Base-by-base conservation (phyloP, 2,113 vertebrate genomes). In the Corydoras maculifer region DNA sequence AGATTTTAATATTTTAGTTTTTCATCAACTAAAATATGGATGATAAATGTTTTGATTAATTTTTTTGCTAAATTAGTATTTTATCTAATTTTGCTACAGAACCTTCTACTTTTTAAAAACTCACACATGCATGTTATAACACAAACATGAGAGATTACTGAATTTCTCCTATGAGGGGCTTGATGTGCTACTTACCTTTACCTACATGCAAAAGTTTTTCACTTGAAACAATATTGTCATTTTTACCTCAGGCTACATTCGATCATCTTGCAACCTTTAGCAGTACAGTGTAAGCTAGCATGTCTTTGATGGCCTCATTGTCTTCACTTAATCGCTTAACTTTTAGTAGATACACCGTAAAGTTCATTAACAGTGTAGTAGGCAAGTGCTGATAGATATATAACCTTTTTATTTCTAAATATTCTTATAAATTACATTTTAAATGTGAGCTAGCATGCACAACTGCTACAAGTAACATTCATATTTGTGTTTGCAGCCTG, bases 261-360 rank as follows among this genome's bases (percentile, higher is more conserved):
- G 49, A 48, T 70, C 58, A 32, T 53, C 18, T 49, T 53, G 68
- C 68, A 53, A 62, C 15, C 9, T 70, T 69, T 69, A 11, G n/a
- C 18, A 12, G 29, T 66, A 29, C 18, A 12, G 29, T 66, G 51
- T 54, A 66, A 31, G 25, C 12, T 5, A 13, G 63, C 3, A 14
- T 65, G 50, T 49, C 15, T 65, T 65, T n/a, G 32, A 55, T 8
- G 31, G 51, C 50, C 53, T 15, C n/a, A 13, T 43, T 43, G 35
- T 43, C 35, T 43, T 43, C 35, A 43, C 35, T 43, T 43, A 43
- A 43, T 4, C 35, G 4, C 35, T 43, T 43, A 43, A 43, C 35
- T 4, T 43, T 43, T 4, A 43, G 9, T 67, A 9, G 51, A 32
- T 55, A 15, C 65, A 11, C 65, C 15, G 25, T 66, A 32, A 67